A percentile compares a stretch with the other conserved stretches of the same genome.
phyloP scores from a whole-genome alignment of 2,888 invertebrate genomes.

The Chrysotoxum bicinctum region DNA sequence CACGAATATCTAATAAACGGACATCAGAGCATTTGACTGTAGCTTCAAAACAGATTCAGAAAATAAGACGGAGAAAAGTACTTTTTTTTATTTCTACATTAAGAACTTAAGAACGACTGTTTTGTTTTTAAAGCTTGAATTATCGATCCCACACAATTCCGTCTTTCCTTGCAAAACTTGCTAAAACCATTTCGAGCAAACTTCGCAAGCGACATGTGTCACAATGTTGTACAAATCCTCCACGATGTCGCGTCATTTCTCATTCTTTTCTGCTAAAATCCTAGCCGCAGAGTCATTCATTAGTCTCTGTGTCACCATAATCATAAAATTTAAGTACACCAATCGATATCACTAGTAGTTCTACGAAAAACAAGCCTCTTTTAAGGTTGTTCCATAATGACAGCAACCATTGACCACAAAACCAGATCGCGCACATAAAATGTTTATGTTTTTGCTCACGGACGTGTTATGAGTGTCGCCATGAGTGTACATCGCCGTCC shows the following conservation, averaged over 20 bases:
- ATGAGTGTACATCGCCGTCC: neutral
- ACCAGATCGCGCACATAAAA: constrained; percentile 52
- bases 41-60: too few relatives aligned
- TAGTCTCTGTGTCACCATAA: constrained; percentile 62
- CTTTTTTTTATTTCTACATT: too few relatives aligned
- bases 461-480: constrained; percentile 33
- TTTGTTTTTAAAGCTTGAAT: neutral
- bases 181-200: neutral
- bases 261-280: neutral
- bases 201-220: neutral
- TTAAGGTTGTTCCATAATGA: constrained; percentile 33
- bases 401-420: constrained; percentile 16
- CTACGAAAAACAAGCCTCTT: constrained; percentile 31
- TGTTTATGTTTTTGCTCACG: constrained; percentile 26
- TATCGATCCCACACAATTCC: neutral
- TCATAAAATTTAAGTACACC: constrained; percentile 62
- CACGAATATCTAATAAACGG: too few relatives aligned
- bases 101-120: too few relatives aligned
- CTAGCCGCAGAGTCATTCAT: constrained; percentile 39
- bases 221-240: constrained; percentile 11
- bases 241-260: constrained; percentile 2
- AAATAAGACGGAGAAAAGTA: too few relatives aligned
- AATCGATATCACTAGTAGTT: constrained; percentile 45
- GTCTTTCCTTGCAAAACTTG: neutral
- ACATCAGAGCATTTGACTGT: too few relatives aligned